phyloP scores from a whole-genome alignment of 2,113 vertebrate species.

The Tachuris rubrigastra region DNA sequence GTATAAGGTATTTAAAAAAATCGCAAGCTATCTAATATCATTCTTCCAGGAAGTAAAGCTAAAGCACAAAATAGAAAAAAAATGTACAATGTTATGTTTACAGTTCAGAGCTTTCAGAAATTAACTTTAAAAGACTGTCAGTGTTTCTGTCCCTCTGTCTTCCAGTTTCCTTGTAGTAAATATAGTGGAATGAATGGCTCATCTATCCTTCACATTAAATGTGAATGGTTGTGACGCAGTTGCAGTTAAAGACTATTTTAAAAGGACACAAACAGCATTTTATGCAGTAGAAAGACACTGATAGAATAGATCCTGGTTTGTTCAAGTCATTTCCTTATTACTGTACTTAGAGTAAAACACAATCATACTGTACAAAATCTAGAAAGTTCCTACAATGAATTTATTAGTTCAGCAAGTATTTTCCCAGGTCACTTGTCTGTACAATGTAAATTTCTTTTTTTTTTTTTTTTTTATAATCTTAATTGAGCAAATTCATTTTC shows the following conservation, averaged over 20 bases:
- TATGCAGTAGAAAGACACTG: neutral
- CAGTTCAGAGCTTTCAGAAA: neutral
- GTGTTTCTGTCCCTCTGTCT: neutral
- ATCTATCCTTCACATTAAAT: neutral
- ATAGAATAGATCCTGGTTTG: neutral
- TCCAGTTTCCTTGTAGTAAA: neutral
- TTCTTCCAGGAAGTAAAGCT: neutral
- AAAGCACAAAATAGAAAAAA: neutral
- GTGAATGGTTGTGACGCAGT: neutral
- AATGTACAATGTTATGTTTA: neutral
- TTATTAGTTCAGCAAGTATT: neutral
- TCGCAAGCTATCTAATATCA: neutral
- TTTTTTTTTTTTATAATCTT: neutral
- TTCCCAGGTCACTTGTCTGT: neutral
- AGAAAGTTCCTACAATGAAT: neutral
- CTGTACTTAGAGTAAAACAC: neutral
- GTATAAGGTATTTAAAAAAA: neutral
- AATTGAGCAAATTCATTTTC: neutral
- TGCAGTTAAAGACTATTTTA: neutral
- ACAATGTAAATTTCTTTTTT: neutral
- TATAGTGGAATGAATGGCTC: neutral
- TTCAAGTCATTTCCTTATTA: neutral
- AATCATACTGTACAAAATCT: neutral
- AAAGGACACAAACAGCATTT: neutral
- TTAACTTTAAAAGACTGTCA: neutral